Conservation (phyloP, 2,888 invertebrate genomes). For the Schizaphis graminum region DNA sequence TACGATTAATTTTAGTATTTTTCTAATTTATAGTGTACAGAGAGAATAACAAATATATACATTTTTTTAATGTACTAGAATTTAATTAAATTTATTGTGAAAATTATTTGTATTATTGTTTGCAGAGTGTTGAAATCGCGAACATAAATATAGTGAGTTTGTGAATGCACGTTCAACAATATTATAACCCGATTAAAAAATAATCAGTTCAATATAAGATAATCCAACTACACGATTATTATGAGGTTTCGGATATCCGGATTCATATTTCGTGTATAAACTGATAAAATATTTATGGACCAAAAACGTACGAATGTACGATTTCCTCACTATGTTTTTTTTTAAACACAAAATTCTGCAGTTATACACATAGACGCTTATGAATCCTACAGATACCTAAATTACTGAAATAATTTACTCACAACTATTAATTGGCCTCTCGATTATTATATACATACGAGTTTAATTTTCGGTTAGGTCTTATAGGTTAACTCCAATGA, state of each 20-base stretch:
- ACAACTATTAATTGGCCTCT: not conserved
- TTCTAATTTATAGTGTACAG: not conserved
- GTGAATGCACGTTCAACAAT: not conserved
- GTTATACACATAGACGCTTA: not conserved
- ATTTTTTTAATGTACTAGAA: not conserved
- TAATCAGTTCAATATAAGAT: not conserved
- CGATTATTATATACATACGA: not conserved
- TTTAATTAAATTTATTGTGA: not conserved
- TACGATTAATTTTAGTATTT: not conserved
- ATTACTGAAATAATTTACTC: not conserved
- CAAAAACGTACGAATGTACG: not conserved
- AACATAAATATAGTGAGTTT: not conserved
- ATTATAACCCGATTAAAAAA: not conserved
- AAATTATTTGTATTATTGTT: not conserved
- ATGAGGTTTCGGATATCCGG: not conserved
- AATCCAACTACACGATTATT: not conserved
- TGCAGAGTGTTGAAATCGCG: not conserved
- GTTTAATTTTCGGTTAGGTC: not conserved
- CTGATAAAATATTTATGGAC: not conserved
- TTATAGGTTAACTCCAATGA: not conserved
- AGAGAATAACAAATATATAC: not conserved
- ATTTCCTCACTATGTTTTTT: not conserved
- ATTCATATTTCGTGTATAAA: not conserved
- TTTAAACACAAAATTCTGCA: not conserved
- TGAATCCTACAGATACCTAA: not conserved